A percentile compares a stretch with the other conserved stretches of the same genome.
phyloP scores from a whole-genome alignment of 2,797 vertebrate genomes.

The Tolypeutes matacus region DNA sequence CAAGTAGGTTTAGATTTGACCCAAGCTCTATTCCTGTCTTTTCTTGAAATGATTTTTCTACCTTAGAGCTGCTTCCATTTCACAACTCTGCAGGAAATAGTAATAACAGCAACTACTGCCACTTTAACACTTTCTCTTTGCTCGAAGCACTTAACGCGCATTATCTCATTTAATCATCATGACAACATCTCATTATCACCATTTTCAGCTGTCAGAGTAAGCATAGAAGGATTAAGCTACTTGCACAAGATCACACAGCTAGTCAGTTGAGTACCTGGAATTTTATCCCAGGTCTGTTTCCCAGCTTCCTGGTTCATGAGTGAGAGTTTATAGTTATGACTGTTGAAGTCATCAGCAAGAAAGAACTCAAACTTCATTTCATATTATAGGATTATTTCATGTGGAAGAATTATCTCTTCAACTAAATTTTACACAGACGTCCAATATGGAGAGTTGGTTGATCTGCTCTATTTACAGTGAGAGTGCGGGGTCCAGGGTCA shows the following conservation, averaged over 20 bases:
- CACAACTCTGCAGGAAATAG: slow-evolving; percentile 23
- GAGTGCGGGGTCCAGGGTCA: neutral
- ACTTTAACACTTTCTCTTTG: neutral
- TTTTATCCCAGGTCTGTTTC: neutral
- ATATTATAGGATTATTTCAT: neutral
- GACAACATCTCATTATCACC: neutral
- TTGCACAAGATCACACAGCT: neutral
- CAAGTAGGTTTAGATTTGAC: neutral
- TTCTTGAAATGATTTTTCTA: slow-evolving; percentile 52
- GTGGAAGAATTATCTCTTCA: neutral
- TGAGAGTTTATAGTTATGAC: neutral
- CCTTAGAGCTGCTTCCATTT: slow-evolving; percentile 27
- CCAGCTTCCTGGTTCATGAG: neutral
- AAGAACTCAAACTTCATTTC: slow-evolving; percentile 12
- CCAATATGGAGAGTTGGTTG: neutral
- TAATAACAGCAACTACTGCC: neutral
- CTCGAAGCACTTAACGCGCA: neutral
- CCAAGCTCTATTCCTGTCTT: neutral
- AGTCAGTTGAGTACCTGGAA: neutral
- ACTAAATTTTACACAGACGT: neutral
- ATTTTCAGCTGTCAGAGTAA: neutral
- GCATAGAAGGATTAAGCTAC: neutral
- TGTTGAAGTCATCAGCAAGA: neutral
- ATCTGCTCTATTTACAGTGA: neutral
- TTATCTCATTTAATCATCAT: neutral